phyloP scores from a whole-genome alignment of 2,797 vertebrate genomes.

The Perdix hodgsoniae region DNA sequence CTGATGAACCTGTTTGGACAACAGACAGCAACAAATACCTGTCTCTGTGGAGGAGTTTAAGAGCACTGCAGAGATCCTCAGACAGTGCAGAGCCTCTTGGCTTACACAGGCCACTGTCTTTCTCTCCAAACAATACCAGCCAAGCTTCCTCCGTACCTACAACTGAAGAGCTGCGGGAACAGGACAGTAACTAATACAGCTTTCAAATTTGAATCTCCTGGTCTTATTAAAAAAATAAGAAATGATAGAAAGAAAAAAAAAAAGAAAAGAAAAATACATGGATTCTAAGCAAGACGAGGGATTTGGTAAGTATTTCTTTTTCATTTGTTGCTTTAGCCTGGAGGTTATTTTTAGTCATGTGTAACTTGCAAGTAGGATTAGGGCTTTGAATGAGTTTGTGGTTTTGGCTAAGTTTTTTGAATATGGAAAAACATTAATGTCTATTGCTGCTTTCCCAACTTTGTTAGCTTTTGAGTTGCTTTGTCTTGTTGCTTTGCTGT shows the following conservation, averaged over 20 bases:
- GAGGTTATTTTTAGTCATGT: neutral
- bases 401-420: neutral
- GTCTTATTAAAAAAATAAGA: neutral
- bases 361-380: neutral
- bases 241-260: neutral
- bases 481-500: slow-evolving; percentile 61
- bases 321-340: neutral
- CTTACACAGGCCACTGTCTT: slow-evolving; percentile 64
- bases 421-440: slow-evolving; percentile 14
- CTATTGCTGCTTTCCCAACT: slow-evolving; percentile 15
- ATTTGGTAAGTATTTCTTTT: slow-evolving; percentile 74
- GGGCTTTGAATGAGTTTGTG: neutral
- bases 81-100: slow-evolving; percentile 69
- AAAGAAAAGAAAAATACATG: neutral
- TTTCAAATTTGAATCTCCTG: slow-evolving; percentile 45
- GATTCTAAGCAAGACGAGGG: slow-evolving; percentile 39
- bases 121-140: slow-evolving; percentile 63
- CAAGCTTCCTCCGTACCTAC: slow-evolving; percentile 56
- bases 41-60: slow-evolving; percentile 61
- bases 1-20: slow-evolving; percentile 63
- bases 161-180: slow-evolving; percentile 26
- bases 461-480: slow-evolving; percentile 52
- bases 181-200: slow-evolving; percentile 33
- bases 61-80: slow-evolving; percentile 63
- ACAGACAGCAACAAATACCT: slow-evolving; percentile 71